phyloP scores from a whole-genome alignment of 1,140 invertebrate species.

The Ceratoteleas bidentatus region DNA sequence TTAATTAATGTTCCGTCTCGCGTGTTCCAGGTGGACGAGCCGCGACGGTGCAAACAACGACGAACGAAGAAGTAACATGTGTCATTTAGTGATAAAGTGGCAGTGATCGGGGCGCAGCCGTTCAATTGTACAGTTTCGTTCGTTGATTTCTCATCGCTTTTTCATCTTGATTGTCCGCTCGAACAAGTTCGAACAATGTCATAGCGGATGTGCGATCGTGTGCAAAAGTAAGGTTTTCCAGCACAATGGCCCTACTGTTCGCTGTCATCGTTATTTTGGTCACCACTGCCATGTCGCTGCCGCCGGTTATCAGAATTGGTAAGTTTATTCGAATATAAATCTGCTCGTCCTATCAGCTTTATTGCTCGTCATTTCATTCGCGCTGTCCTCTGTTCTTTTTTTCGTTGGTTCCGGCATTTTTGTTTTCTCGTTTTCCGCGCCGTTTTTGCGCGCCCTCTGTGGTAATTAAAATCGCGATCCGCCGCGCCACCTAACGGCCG shows the following conservation, averaged over 20 bases:
- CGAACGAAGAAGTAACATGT: conserved; percentile 54
- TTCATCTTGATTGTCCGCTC: conserved; percentile 63
- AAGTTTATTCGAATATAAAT: conserved; percentile 72
- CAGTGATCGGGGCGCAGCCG: conserved; percentile 66
- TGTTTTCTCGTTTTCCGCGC: conserved; percentile 14
- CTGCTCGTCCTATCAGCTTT: conserved; percentile 46
- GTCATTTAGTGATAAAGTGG: conserved; percentile 71
- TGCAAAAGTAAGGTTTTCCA: conserved; percentile 70
- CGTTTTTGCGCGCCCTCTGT: conserved; percentile 10
- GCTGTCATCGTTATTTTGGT: conserved; percentile 79
- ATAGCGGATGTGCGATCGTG: conserved; percentile 73
- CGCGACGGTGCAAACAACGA: conserved; percentile 52
- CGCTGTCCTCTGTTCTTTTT: background rate
- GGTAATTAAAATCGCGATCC: too few species aligned
- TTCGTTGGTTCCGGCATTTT: background rate
- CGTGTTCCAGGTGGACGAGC: too few species aligned
- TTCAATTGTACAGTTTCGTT: conserved; percentile 57
- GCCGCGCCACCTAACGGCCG: too few species aligned
- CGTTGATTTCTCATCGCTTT: conserved; percentile 61
- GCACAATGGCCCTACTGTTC: conserved; percentile 79
- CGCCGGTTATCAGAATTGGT: conserved; percentile 87
- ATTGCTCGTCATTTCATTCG: conserved; percentile 46
- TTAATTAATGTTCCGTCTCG: too few species aligned
- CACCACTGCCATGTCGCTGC: conserved; percentile 81
- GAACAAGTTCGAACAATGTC: conserved; percentile 73